Evolutionary conservation across 2,113 vertebrate species (phyloP).

Genomic region (Ophthalmolycus amberensis): DNA sequence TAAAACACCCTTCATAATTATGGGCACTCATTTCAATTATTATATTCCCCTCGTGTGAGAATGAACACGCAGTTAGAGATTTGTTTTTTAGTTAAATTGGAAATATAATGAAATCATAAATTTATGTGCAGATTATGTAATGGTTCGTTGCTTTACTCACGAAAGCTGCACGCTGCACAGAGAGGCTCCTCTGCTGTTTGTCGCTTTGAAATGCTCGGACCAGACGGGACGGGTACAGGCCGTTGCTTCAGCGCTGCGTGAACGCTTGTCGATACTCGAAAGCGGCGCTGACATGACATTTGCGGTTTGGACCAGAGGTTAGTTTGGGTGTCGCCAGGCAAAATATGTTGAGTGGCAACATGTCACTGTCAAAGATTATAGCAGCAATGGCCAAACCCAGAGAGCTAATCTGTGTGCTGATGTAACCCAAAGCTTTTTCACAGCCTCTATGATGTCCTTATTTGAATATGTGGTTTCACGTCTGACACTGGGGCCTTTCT

Average conservation of each 20-base stretch:
- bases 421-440: conserved; percentile 14
- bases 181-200: background rate
- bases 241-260: background rate
- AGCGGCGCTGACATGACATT: background rate
- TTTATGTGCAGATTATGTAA: background rate
- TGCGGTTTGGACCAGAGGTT: background rate
- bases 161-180: too few species aligned
- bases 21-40: background rate
- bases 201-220: background rate
- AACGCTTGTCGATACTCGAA: background rate
- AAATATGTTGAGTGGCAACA: background rate
- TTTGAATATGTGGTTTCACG: conserved; percentile 44
- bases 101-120: background rate
- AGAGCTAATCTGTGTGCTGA: conserved; percentile 12
- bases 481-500: conserved; percentile 1
- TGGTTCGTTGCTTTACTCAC: background rate
- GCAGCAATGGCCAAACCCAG: conserved; percentile 11
- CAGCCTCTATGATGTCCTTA: conserved; percentile 13
- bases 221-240: background rate
- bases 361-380: background rate
- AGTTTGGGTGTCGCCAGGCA: background rate
- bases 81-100: background rate
- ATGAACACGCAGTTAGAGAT: background rate
- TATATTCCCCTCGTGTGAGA: background rate
- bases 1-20: background rate